Conservation (phyloP, 2,888 invertebrate genomes). For the Cerastoderma edule region DNA sequence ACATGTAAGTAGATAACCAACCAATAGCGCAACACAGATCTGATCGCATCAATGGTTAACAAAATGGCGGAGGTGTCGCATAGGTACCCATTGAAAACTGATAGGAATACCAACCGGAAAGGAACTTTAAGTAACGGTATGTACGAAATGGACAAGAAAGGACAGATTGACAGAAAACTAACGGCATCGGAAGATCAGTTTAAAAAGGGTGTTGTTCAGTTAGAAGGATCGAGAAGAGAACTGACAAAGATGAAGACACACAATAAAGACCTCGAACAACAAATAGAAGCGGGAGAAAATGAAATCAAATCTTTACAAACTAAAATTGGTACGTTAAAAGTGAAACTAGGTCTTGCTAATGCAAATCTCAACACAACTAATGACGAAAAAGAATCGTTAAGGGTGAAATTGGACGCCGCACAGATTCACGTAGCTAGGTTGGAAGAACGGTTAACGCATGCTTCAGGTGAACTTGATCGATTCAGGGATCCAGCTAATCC, state of each 20-base stretch:
- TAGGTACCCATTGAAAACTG: background rate
- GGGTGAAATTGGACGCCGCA: constrained; percentile 43
- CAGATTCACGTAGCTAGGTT: constrained; percentile 54
- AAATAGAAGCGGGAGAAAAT: constrained; percentile 41
- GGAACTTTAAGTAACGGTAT: background rate
- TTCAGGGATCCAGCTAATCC: constrained; percentile 58
- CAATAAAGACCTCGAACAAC: constrained; percentile 44
- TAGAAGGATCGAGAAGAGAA: constrained; percentile 48
- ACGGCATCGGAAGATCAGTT: constrained; percentile 36
- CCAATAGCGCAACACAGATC: no score
- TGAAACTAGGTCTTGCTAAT: constrained; percentile 52
- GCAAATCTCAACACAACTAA: constrained; percentile 48
- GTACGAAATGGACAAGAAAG: constrained; percentile 1
- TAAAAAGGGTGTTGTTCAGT: constrained; percentile 23
- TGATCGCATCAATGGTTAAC: no score
- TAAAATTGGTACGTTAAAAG: constrained; percentile 48
- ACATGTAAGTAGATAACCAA: no score
- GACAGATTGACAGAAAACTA: constrained; percentile 12
- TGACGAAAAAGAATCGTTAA: constrained; percentile 49
- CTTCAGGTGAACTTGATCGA: constrained; percentile 47
- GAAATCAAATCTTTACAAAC: constrained; percentile 42
- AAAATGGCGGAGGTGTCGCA: constrained; percentile 10
- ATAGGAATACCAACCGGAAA: background rate
- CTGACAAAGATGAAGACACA: constrained; percentile 29
- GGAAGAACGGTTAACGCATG: constrained; percentile 45